Evolutionary conservation across 2,113 vertebrate species (phyloP), one percentile per base, ranked within the genome.

Genomic region (Elephas maximus): DNA sequence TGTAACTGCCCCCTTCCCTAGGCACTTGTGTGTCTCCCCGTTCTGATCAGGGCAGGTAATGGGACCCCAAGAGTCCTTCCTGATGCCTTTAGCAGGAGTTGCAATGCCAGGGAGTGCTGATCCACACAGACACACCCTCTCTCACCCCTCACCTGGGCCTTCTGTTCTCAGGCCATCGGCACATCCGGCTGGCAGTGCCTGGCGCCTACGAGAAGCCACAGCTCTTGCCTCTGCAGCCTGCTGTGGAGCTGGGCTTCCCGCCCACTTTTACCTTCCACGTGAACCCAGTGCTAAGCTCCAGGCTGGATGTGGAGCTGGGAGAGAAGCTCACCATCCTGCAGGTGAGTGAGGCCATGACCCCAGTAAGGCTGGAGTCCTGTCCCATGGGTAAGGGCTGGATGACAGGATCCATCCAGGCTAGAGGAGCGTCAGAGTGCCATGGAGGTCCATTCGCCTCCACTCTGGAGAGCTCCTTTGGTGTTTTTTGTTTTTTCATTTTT

Each of bases 121-220:
- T 69, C 14, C 1, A 28, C 74, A 37, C 65, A 11, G 1, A 5
- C 12, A 3, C 1, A 5, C 20, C 48, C 18, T 2, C 23, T 60
- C 20, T 79, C 15, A 37, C 6, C 10, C 53, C 53, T 89, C 48
- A n/a, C 33, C 24, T 5, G 51, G 80, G 4, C 62, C 37, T n/a
- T 33, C 93, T 84, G 94, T 28, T 23, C 37, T 83, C 97, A 99
- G 99, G 98, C 33, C 93, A 30, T 24, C 97, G 90, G 92, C 94
- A 96, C 15, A 44, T 99, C 88, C 98, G 97, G 51, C 73, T 99
- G 91, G 98, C 98, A 62, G 94, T 99, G 80, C 98, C 98, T 20
- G 99, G 99, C 18, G 98, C 99, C 0, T 99, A 98, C n/a, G 98
- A 99, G 92, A 98, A 98, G 80, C 98, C 98, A 57, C 73, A 98